These are phyloP conservation scores for Sinocyclocheilus maitianheensis DNA, from an alignment of 2,113 vertebrate species.

Conservation along the genomic window DNA sequence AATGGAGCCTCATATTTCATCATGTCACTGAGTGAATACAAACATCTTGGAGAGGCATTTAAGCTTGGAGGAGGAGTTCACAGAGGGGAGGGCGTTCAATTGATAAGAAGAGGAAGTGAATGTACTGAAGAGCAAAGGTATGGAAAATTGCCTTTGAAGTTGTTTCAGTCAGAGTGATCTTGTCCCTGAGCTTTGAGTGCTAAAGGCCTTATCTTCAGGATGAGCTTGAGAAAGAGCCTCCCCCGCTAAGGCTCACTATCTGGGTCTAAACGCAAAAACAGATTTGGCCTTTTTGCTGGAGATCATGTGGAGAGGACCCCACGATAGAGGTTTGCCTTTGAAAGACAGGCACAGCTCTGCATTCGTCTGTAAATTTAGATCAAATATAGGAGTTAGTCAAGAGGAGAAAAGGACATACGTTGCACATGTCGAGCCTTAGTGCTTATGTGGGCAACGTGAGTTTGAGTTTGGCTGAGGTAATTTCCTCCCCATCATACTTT, in stretches of 20 bases:
- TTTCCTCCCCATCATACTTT: neutral
- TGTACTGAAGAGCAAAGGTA: constrained; percentile 53
- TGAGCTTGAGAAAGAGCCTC: constrained; percentile 55
- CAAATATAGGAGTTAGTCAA: neutral
- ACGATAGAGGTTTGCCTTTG: constrained; percentile 62
- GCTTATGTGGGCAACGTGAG: neutral
- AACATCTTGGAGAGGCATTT: constrained; percentile 20
- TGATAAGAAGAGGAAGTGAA: constrained; percentile 56
- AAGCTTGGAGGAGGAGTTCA: constrained; percentile 11
- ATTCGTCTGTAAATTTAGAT: constrained; percentile 1
- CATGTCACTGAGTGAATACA: constrained; percentile 19
- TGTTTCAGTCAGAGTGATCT: constrained; percentile 55
- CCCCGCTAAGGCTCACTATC: constrained; percentile 65
- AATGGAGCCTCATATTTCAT: constrained; percentile 35
- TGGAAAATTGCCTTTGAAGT: constrained; percentile 59
- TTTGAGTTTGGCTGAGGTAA: neutral
- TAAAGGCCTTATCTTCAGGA: constrained; percentile 61
- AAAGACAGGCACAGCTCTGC: constrained; percentile 49
- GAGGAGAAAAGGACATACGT: neutral
- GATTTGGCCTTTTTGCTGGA: constrained; percentile 69
- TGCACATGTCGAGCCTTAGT: neutral
- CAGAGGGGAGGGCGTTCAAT: constrained; percentile 30
- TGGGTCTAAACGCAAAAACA: constrained; percentile 62
- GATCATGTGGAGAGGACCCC: constrained; percentile 60
- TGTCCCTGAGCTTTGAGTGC: constrained; percentile 55